Evolutionary conservation across 2,888 invertebrate genomes (phyloP).

Genomic region (Graphium colonna): DNA sequence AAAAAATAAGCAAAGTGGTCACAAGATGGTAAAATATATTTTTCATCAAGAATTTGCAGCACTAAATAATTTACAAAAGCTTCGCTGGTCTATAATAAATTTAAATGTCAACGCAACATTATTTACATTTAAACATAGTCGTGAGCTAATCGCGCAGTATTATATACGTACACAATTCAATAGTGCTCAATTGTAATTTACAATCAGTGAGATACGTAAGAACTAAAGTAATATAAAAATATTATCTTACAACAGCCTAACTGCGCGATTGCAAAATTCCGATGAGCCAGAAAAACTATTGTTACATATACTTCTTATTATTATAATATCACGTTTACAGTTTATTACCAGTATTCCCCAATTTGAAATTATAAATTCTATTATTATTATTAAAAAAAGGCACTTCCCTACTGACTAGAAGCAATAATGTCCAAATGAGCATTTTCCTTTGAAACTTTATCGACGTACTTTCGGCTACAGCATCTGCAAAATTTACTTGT

Average conservation of each 20-base stretch:
- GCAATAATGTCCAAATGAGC: conserved; percentile 51
- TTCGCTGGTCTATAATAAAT: no score
- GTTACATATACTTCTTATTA: not conserved
- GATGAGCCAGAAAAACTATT: not conserved
- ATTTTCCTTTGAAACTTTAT: conserved; percentile 40
- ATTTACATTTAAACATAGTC: no score
- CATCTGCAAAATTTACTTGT: conserved; percentile 45
- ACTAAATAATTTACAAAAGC: no score
- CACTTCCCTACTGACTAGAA: conserved; percentile 55
- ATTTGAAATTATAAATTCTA: not conserved
- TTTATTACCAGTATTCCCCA: not conserved
- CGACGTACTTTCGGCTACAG: conserved; percentile 50
- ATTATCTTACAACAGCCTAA: not conserved
- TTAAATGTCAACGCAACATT: no score
- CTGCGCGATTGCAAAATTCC: not conserved
- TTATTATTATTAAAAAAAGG: conserved; percentile 40
- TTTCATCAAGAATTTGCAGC: no score
- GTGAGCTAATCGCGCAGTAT: no score
- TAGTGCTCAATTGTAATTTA: no score
- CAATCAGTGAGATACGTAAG: no score
- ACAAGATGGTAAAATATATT: no score
- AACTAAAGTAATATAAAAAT: no score
- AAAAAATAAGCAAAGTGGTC: no score
- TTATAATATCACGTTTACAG: conserved; percentile 13
- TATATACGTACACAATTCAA: no score